Conservation (phyloP, 2,797 vertebrate genomes). For the Cossypha polioptera region DNA sequence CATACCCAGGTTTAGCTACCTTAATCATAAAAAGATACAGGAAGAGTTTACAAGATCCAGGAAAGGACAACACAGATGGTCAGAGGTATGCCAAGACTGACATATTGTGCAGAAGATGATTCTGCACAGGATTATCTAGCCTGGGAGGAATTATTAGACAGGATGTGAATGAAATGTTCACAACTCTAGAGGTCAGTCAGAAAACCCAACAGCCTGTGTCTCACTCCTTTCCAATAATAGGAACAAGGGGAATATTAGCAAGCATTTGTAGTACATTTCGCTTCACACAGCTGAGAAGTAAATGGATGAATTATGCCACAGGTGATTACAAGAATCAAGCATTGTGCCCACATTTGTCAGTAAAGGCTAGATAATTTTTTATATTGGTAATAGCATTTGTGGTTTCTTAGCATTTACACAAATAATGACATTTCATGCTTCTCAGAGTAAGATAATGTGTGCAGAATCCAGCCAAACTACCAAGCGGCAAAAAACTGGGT, state of each 20-base stretch:
- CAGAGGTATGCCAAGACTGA: neutral
- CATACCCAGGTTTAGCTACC: neutral
- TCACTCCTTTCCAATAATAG: neutral
- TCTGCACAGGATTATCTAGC: neutral
- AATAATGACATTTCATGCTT: neutral
- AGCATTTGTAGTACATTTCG: neutral
- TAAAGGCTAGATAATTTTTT: neutral
- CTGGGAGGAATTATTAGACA: neutral
- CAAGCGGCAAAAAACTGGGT: neutral
- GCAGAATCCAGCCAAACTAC: neutral
- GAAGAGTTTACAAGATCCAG: neutral
- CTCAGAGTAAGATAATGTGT: neutral
- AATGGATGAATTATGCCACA: neutral
- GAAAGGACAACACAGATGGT: neutral
- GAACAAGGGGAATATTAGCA: neutral
- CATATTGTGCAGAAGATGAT: neutral
- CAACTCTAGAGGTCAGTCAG: neutral
- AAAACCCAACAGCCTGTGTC: neutral
- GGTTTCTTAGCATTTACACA: neutral
- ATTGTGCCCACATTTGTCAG: neutral
- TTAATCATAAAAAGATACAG: neutral
- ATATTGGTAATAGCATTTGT: neutral
- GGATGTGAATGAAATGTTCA: slow-evolving; percentile 10
- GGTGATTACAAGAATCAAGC: neutral
- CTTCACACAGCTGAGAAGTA: neutral